Evolutionary conservation across 1,140 invertebrate genomes (phyloP).

Genomic region (Nephila pilipes): DNA sequence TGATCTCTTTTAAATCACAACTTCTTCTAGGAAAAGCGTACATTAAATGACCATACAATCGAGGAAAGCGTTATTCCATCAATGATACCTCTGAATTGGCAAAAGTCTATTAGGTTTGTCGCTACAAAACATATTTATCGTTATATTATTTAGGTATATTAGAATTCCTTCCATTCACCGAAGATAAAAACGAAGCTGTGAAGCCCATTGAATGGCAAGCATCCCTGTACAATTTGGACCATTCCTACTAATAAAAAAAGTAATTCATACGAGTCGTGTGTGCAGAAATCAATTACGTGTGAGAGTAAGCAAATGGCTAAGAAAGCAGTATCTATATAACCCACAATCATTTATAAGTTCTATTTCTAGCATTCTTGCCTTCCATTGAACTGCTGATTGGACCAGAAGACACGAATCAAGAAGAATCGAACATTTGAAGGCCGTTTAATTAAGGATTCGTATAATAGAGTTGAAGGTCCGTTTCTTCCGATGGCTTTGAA

Average conservation of each 20-base stretch:
- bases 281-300: not conserved
- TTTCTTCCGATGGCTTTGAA: conserved; percentile 34
- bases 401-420: not conserved
- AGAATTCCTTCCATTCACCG: too few relatives aligned
- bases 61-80: too few relatives aligned
- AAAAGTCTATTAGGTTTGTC: too few relatives aligned
- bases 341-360: not conserved
- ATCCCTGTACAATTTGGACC: too few relatives aligned
- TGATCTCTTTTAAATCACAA: too few relatives aligned
- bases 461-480: not conserved
- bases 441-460: conserved; percentile 35
- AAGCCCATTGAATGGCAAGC: too few relatives aligned
- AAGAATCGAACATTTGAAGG: not conserved
- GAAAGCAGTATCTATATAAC: not conserved
- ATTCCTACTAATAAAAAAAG: not conserved
- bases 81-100: too few relatives aligned
- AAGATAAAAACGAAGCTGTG: too few relatives aligned
- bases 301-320: not conserved
- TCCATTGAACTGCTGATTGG: not conserved
- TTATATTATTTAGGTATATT: too few relatives aligned
- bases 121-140: too few relatives aligned
- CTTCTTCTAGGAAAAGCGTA: too few relatives aligned
- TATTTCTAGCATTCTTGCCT: not conserved
- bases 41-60: too few relatives aligned
- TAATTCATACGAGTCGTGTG: not conserved